phyloP scores from a whole-genome alignment of 2,797 vertebrate species.

The Podarcis siculus region DNA sequence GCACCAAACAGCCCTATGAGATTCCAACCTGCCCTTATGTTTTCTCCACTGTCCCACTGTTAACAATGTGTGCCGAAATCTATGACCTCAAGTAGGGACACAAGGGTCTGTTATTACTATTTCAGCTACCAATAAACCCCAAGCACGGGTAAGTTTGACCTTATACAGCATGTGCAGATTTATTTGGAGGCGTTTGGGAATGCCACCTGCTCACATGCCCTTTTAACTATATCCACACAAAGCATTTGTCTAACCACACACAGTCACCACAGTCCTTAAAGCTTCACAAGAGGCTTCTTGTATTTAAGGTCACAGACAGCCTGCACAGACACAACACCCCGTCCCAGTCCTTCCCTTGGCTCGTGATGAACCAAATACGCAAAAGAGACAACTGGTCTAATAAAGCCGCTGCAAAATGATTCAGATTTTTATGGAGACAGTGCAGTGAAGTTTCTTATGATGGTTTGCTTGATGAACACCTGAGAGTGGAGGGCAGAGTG shows the following conservation, averaged over 20 bases:
- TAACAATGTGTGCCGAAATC: background rate
- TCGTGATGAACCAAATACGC: background rate
- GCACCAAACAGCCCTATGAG: background rate
- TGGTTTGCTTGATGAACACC: background rate
- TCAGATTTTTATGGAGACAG: background rate
- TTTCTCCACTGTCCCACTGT: background rate
- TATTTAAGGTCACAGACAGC: constrained; percentile 24
- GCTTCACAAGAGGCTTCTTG: constrained; percentile 13
- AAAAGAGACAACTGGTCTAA: constrained; percentile 33
- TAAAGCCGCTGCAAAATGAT: constrained; percentile 21
- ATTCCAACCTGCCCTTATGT: background rate
- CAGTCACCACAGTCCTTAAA: constrained; percentile 22
- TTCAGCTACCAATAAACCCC: constrained; percentile 18
- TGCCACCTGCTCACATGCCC: background rate
- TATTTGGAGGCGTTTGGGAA: constrained; percentile 39
- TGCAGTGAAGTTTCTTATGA: background rate
- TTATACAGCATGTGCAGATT: constrained; percentile 11
- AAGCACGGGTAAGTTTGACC: constrained; percentile 8
- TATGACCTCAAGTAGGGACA: background rate
- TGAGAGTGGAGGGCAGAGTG: rapidly evolving
- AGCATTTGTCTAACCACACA: constrained; percentile 42
- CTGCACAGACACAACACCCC: constrained; percentile 4
- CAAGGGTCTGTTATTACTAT: background rate
- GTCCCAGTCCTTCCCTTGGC: background rate
- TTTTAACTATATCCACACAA: constrained; percentile 29